Conservation (phyloP, 2,797 vertebrate species). For the Semotilus atromaculatus region DNA sequence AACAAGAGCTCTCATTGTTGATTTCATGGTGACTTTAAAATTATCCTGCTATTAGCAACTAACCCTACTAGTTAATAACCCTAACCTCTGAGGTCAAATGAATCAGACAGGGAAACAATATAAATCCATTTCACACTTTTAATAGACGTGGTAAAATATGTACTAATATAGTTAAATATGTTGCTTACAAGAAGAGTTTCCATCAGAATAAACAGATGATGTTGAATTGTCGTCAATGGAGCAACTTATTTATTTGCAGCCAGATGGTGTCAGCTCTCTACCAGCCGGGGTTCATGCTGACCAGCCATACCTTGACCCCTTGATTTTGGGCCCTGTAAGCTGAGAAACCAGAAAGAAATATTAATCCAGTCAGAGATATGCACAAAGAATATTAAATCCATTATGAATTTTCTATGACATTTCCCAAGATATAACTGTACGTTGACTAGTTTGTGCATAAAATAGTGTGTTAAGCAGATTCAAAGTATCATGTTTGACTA, state of each 20-base stretch:
- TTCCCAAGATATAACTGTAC: slow-evolving; percentile 2
- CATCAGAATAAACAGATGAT: background rate
- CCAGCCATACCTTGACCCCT: background rate
- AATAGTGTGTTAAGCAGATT: slow-evolving; percentile 1
- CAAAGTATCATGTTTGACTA: slow-evolving; percentile 21
- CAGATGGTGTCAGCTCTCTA: slow-evolving; percentile 6
- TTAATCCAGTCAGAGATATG: background rate
- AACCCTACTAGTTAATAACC: background rate
- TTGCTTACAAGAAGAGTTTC: background rate
- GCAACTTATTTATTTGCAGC: background rate
- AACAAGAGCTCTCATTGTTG: too few species aligned
- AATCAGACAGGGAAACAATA: background rate
- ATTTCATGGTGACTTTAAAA: background rate
- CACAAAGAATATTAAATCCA: background rate
- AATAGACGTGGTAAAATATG: background rate
- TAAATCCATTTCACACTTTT: background rate
- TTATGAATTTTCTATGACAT: background rate
- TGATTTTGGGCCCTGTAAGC: background rate
- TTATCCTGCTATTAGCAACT: background rate
- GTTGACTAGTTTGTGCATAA: background rate
- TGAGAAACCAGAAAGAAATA: background rate
- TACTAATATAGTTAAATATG: too few species aligned
- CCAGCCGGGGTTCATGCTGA: background rate
- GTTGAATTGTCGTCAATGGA: background rate
- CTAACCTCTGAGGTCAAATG: background rate